These are phyloP conservation scores for Notothenia coriiceps DNA, from an alignment of 2,113 vertebrate genomes.

Conservation along the genomic window DNA sequence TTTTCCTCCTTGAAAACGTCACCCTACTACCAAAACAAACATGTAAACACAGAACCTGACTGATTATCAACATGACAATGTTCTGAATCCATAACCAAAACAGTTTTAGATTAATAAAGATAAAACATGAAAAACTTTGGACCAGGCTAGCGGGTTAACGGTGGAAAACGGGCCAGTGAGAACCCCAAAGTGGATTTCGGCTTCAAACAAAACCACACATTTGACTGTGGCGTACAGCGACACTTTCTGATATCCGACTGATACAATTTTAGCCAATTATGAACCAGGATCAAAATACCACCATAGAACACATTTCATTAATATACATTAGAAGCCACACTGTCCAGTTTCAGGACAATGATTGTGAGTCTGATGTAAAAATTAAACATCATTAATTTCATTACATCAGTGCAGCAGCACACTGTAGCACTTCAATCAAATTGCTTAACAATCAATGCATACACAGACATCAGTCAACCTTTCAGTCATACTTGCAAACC, in stretches of 20 bases:
- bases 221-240: slow-evolving; percentile 52
- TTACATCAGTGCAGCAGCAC: slow-evolving; percentile 73
- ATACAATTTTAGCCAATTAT: slow-evolving; percentile 62
- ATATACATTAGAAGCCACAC: slow-evolving; percentile 70
- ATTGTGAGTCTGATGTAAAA: slow-evolving; percentile 75
- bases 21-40: slow-evolving; percentile 65
- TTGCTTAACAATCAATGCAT: slow-evolving; percentile 79
- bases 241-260: slow-evolving; percentile 55
- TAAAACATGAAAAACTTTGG: slow-evolving; percentile 71
- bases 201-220: slow-evolving; percentile 71
- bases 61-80: slow-evolving; percentile 75
- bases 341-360: slow-evolving; percentile 59
- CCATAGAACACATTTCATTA: slow-evolving; percentile 67
- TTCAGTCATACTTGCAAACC: slow-evolving; percentile 77
- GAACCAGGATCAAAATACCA: slow-evolving; percentile 73
- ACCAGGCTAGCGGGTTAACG: slow-evolving; percentile 68
- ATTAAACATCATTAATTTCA: slow-evolving; percentile 67
- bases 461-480: slow-evolving; percentile 76
- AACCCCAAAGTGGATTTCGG: slow-evolving; percentile 57
- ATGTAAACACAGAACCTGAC: slow-evolving; percentile 84
- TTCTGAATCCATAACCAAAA: slow-evolving; percentile 66
- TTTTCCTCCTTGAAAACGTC: slow-evolving; percentile 17
- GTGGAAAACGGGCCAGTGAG: slow-evolving; percentile 57
- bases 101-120: slow-evolving; percentile 30
- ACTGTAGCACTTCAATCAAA: slow-evolving; percentile 76